phyloP scores from a whole-genome alignment of 1,140 invertebrate genomes.

The Penaeus japonicus region DNA sequence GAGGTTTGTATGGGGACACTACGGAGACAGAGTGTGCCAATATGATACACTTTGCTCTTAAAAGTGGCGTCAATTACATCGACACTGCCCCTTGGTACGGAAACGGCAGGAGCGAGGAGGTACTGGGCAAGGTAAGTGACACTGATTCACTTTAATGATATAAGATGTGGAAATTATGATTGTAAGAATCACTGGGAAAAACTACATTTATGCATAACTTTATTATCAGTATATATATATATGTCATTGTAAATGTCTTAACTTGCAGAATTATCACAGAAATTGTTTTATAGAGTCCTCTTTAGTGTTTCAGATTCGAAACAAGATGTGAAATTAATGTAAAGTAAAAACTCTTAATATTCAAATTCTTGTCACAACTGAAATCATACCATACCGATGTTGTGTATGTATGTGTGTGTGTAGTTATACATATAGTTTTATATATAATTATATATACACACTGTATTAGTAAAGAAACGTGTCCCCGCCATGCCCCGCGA shows the following conservation, averaged over 20 bases:
- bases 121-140: conserved; percentile 79
- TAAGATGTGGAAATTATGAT: not conserved
- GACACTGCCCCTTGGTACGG: conserved; percentile 93
- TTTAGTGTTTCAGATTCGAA: too few relatives aligned
- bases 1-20: conserved; percentile 62
- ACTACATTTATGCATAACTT: too few relatives aligned
- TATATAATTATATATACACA: conserved; percentile 38
- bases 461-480: not conserved
- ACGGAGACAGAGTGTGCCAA: conserved; percentile 73
- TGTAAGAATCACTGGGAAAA: too few relatives aligned
- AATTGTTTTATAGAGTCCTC: too few relatives aligned
- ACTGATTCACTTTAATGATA: not conserved
- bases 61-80: conserved; percentile 86
- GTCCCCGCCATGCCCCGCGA: not conserved
- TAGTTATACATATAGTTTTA: not conserved
- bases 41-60: conserved; percentile 76
- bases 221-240: too few relatives aligned
- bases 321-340: too few relatives aligned
- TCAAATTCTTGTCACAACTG: not conserved
- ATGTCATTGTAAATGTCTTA: too few relatives aligned
- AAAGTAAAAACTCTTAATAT: too few relatives aligned
- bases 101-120: conserved; percentile 72
- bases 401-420: not conserved
- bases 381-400: not conserved
- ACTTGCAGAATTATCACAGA: too few relatives aligned